phyloP scores from a whole-genome alignment of 2,797 vertebrate species.

The Notolabrus celidotus region DNA sequence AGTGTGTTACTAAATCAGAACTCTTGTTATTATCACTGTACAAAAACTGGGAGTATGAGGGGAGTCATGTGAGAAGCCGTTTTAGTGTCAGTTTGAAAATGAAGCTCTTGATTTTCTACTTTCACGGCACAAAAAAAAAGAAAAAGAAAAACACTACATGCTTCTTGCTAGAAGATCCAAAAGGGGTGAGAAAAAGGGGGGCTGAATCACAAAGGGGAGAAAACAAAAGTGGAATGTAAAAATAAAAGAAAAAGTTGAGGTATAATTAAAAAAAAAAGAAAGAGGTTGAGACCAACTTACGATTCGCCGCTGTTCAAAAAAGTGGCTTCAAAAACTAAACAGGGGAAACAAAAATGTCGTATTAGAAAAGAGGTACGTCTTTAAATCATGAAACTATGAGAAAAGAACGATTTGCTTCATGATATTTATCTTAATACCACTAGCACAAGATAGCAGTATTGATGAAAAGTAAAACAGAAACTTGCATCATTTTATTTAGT shows the following conservation, averaged over 20 bases:
- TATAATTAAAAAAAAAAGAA: conserved; percentile 48
- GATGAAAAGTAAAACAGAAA: no score
- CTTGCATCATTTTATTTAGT: no score
- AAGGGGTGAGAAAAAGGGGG: conserved; percentile 34
- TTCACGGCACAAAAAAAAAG: conserved; percentile 54
- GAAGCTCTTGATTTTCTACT: conserved; percentile 25
- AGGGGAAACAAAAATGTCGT: conserved; percentile 67
- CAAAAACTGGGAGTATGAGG: conserved; percentile 11
- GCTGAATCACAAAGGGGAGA: conserved; percentile 51
- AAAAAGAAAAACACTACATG: conserved; percentile 53
- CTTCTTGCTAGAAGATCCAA: conserved; percentile 51
- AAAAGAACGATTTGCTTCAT: no score
- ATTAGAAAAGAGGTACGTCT: conserved; percentile 67
- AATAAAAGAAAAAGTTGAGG: conserved; percentile 56
- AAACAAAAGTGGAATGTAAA: conserved; percentile 53
- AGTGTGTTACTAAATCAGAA: conserved; percentile 6
- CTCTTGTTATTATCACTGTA: conserved; percentile 4
- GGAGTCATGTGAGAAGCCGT: conserved; percentile 1
- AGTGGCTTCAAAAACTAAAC: conserved; percentile 83
- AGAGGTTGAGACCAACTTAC: conserved; percentile 81
- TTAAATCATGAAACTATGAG: background rate
- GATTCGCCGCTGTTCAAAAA: conserved; percentile 80
- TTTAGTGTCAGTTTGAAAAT: conserved; percentile 13
- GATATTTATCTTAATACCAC: no score
- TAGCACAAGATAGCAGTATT: no score